Evolutionary conservation across 64 coral and sea anemone species (phyloP).

Genomic region (Dendronephthya gigantea): DNA sequence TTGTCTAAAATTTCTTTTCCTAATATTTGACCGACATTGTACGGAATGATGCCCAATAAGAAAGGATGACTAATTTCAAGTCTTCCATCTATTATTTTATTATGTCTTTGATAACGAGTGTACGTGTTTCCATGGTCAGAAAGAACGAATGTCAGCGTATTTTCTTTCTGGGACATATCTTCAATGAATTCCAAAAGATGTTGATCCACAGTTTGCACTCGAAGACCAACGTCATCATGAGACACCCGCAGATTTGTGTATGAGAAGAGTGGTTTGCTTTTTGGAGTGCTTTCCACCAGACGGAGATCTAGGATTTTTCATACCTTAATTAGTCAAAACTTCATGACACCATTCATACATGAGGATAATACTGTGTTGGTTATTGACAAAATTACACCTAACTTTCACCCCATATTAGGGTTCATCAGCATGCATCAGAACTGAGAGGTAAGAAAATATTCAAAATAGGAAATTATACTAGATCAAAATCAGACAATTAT

Average conservation of each 20-base stretch:
- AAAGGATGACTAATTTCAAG: neutral
- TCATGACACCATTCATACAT: too few species aligned
- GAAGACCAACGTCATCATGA: constrained; percentile 7
- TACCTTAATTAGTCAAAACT: too few species aligned
- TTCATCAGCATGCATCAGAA: too few species aligned
- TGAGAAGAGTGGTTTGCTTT: constrained; percentile 25
- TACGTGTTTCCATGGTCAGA: constrained; percentile 42
- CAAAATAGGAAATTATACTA: too few species aligned
- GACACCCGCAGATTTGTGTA: neutral
- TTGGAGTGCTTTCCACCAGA: neutral
- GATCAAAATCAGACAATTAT: too few species aligned
- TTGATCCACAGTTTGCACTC: constrained; percentile 17
- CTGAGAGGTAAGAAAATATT: too few species aligned
- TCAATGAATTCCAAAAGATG: constrained; percentile 3
- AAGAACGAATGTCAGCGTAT: constrained; percentile 26
- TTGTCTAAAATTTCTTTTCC: neutral
- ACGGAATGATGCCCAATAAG: neutral
- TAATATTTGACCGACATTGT: neutral
- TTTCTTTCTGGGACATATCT: neutral
- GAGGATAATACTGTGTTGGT: too few species aligned
- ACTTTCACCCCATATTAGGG: too few species aligned
- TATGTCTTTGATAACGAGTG: neutral
- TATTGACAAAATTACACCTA: too few species aligned
- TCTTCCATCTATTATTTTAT: neutral
- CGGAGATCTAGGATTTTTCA: too few species aligned